Base-by-base conservation (phyloP, 2,797 vertebrate genomes). In the Remorina albescens region DNA sequence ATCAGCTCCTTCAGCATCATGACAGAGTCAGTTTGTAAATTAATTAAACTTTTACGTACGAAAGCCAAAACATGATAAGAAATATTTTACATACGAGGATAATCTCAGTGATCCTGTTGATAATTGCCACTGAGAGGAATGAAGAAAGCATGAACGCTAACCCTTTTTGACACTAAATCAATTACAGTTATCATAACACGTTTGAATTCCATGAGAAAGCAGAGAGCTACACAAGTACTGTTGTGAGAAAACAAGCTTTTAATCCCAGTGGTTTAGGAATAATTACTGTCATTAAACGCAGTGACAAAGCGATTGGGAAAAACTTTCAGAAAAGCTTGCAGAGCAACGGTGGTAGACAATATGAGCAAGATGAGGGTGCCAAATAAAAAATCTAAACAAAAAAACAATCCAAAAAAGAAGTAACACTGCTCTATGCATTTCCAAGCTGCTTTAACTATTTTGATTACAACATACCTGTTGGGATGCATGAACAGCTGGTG, bases 401-500 rank as follows among this genome's bases (percentile, higher is more conserved):
- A 30, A 30, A 3, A 30, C 30, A 30, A 30, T 25, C 41, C 0
- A 2, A 42, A 49, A 5, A 72, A 30, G 16, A 58, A 44, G 47
- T 18, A 16, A 21, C 4, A 8, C 7, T 9, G 16, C 30, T 36
- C 39, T 37, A 18, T 34, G 16, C 10, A 41, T 60, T 23, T 4
- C 16, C 8, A 23, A 2, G 25, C 42, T 60, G 26, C n/a, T 42
- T 41, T 37, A 44, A 71, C 10, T 51, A 16, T 68, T 74, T 53
- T 42, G 16, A 82, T 64, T 7, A 82, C 0, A 68, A 77, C 89
- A 66, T 82, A 99, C 98, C 96, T 99, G 97, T 67, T 98, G 98
- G 86, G 95, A 98, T 85, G 97, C 96, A 86, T 96, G 94, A 75
- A 99, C 89, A 62, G 96, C 89, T 47, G 98, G 98, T 69, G 98